Evolutionary conservation across 92 coral and sea anemone genomes (phyloP), one percentile per base, ranked within the genome.

Genomic region (Diadumene lineata): DNA sequence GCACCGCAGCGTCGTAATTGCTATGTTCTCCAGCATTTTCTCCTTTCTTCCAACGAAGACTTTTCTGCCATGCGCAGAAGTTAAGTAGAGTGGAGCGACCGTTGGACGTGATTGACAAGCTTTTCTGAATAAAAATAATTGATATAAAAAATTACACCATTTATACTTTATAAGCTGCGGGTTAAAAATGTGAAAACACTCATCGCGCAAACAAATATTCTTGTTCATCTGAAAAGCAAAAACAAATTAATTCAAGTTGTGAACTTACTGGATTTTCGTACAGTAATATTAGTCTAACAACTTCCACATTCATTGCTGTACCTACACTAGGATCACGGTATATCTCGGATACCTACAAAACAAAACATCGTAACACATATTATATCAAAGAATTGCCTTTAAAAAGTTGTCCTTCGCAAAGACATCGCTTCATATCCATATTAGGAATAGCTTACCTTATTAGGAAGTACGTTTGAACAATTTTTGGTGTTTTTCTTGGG

Each of bases 11-110:
- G 56, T 94, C 98, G 30, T 91, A 92, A 21, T 77, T 74, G 18
- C 72, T 81, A 43, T 87, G 76, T n/a, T 77, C 80, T 24, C 76
- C 68, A 21, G 84, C 67, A 31, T 69, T 66, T 72, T 85, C 85
- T 6, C 88, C 75, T 10, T 81, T 76, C 31, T 76, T 57, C 96
- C 96, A 90, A 29, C 74, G 74, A 17, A 76, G 82, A 32, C 80
- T 88, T 15, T 77, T 73, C 66, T 94, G 98, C 98, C 98, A 94
- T 43, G 89, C 91, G 55, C 98, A 94, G 79, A 94, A 94, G 60
- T 97, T 94, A 18, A 68, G 86, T 73, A 94, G 85, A 6, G 98
- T 94, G 24, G 83, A 69, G 69, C 87, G 92, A 11, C 92, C 98
- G 67, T 91, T 82, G 67, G 88, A 50, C 11, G 90, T 73, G 63